Conservation (phyloP, 2,113 vertebrate species). For the Tragelaphus strepsiceros region DNA sequence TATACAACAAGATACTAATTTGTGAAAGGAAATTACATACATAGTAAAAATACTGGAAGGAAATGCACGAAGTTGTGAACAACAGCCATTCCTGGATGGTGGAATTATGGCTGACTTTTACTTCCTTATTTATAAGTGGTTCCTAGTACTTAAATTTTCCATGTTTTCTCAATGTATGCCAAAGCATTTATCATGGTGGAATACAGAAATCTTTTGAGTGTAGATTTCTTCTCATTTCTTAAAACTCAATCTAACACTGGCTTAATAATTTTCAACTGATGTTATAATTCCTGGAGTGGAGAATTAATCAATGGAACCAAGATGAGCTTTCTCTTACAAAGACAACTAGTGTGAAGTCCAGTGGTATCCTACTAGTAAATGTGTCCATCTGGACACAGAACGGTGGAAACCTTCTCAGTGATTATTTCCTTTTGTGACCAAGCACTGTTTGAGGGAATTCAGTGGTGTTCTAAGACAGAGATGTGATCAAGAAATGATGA, state of each 20-base stretch:
- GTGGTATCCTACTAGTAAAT: neutral
- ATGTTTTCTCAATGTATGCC: neutral
- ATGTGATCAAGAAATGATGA: neutral
- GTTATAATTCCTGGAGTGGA: neutral
- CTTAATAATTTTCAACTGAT: neutral
- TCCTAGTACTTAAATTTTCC: neutral
- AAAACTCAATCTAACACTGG: neutral
- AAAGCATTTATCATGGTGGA: neutral
- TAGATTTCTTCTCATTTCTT: neutral
- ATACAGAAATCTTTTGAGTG: neutral
- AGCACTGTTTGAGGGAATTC: neutral
- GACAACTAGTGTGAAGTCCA: neutral
- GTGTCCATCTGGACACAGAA: neutral
- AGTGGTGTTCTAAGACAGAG: neutral
- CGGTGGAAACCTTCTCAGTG: neutral
- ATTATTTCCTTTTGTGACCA: neutral
- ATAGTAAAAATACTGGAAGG: neutral
- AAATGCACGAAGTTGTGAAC: neutral
- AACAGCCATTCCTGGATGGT: neutral
- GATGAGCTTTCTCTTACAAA: neutral
- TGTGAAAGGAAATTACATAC: neutral
- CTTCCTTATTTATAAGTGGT: slow-evolving; percentile 29
- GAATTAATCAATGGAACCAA: neutral
- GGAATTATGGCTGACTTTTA: slow-evolving; percentile 1
- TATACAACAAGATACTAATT: neutral